These are phyloP conservation scores for Ammodytes marinus DNA, from an alignment of 2,113 vertebrate species.

Conservation along the genomic window DNA sequence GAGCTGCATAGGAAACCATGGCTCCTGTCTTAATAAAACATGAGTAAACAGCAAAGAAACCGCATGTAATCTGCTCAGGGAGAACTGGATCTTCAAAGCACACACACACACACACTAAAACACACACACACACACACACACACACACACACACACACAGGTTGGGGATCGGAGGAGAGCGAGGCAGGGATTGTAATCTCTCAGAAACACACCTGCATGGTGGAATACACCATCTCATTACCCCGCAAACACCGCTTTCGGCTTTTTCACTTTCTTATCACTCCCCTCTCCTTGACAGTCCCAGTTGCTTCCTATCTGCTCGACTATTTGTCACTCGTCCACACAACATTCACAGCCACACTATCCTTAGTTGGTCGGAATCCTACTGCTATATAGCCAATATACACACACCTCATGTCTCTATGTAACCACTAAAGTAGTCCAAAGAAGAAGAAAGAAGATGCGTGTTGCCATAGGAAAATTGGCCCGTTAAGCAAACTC, in stretches of 20 bases:
- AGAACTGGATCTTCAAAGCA: constrained; percentile 47
- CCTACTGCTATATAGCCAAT: neutral
- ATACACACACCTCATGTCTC: neutral
- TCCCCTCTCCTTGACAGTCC: neutral
- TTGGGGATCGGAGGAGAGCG: constrained; percentile 54
- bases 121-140: neutral
- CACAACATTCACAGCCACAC: constrained; percentile 6
- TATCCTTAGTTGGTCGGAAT: neutral
- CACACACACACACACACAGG: constrained; percentile 8
- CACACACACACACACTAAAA: constrained; percentile 15
- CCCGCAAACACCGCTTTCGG: constrained; percentile 1
- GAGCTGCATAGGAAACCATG: constrained; percentile 14
- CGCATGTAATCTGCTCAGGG: constrained; percentile 52
- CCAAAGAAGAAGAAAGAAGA: neutral
- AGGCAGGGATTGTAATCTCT: constrained; percentile 50
- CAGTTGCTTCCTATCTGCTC: constrained; percentile 7
- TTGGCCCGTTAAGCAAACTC: constrained; percentile 26
- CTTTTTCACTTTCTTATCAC: constrained; percentile 11
- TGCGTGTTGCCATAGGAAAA: neutral
- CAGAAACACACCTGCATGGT: constrained; percentile 59
- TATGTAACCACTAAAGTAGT: neutral
- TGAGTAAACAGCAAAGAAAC: constrained; percentile 27
- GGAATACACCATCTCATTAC: constrained; percentile 12
- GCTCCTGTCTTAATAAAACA: constrained; percentile 29
- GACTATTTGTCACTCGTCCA: constrained; percentile 8